Percentiles rank a stretch among this genome's conserved stretches.
These are phyloP conservation scores for Apocheima hispidaria DNA, from an alignment of 2,888 invertebrate species.

Conservation along the genomic window DNA sequence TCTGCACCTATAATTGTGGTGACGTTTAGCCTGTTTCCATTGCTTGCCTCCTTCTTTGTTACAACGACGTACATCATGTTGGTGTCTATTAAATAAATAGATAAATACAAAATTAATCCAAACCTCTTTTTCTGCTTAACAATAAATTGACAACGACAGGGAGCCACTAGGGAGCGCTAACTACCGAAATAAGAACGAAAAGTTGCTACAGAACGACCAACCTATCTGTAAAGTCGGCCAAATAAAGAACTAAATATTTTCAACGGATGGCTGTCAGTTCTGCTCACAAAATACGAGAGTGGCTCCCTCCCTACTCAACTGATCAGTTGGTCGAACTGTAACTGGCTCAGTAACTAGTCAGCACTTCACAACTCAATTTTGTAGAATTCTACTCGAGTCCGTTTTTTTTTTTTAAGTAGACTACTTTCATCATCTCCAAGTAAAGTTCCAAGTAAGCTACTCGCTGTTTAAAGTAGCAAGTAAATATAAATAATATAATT, in stretches of 20 bases:
- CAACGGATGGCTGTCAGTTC: neutral
- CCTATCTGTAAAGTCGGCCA: neutral
- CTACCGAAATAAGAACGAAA: conserved; percentile 7
- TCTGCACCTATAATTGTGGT: no score
- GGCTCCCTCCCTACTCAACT: neutral
- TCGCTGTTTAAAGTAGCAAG: no score
- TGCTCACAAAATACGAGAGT: no score
- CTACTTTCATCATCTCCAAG: no score
- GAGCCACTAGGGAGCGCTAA: conserved; percentile 1
- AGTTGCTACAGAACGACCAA: neutral
- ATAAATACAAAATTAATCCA: no score
- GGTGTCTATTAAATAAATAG: no score
- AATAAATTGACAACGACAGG: neutral
- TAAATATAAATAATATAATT: no score
- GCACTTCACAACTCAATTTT: conserved; percentile 6
- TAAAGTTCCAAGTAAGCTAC: no score
- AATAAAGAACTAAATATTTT: neutral
- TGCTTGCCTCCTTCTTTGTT: no score
- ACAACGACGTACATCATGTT: no score
- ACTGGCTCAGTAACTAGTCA: neutral
- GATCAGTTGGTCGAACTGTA: neutral
- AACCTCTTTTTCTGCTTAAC: no score
- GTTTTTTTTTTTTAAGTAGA: neutral
- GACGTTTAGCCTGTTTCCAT: no score
- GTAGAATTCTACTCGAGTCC: neutral